Evolutionary conservation across 2,797 vertebrate genomes (phyloP).

Genomic region (Odontamblyopus lacepedii): DNA sequence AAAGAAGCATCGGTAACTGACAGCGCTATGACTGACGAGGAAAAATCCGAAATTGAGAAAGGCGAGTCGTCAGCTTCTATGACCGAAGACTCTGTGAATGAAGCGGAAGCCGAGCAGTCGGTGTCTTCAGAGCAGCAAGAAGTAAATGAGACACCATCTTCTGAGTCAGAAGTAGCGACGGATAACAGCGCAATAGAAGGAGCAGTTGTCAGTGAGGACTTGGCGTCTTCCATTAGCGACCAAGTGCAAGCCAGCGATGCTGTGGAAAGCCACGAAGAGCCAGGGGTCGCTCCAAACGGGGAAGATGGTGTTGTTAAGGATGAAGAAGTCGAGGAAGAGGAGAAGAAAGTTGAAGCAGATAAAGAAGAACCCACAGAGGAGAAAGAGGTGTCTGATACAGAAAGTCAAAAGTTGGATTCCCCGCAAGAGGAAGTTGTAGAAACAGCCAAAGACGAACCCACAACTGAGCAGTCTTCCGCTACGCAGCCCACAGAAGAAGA

Average conservation of each 20-base stretch:
- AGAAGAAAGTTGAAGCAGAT: slow-evolving; percentile 25
- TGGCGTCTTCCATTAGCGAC: slow-evolving; percentile 55
- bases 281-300: slow-evolving; percentile 43
- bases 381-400: slow-evolving; percentile 24
- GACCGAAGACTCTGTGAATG: slow-evolving; percentile 52
- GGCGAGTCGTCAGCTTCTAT: slow-evolving; percentile 31
- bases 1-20: slow-evolving; percentile 19
- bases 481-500: slow-evolving; percentile 26
- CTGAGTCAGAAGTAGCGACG: slow-evolving; percentile 45
- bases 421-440: slow-evolving; percentile 33
- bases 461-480: slow-evolving; percentile 36
- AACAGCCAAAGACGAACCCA: slow-evolving; percentile 33
- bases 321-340: slow-evolving; percentile 25
- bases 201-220: slow-evolving; percentile 58
- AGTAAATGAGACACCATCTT: slow-evolving; percentile 41
- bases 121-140: slow-evolving; percentile 33
- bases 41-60: slow-evolving; percentile 38
- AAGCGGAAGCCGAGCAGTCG: slow-evolving; percentile 24
- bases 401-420: slow-evolving; percentile 12
- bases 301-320: slow-evolving; percentile 34
- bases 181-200: slow-evolving; percentile 58
- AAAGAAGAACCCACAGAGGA: slow-evolving; percentile 26
- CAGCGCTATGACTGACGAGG: slow-evolving; percentile 28
- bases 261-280: slow-evolving; percentile 59
- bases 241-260: slow-evolving; percentile 32